Base-by-base conservation (phyloP, 1,140 invertebrate genomes). In the Ceratosolen fusciceps region DNA sequence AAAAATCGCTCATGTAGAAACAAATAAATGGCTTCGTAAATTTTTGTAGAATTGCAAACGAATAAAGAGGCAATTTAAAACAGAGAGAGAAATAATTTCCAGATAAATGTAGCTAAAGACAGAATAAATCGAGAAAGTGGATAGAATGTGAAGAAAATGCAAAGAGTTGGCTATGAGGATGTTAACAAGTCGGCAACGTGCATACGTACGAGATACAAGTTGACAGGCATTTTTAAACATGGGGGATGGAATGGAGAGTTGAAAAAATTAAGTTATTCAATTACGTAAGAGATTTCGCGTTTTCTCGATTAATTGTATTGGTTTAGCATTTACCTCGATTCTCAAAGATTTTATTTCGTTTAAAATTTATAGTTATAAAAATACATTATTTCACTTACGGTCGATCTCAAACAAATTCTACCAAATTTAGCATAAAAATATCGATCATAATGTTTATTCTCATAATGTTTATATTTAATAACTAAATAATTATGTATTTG, bases 101-200 rank as follows among this genome's bases (percentile, higher is more conserved):
- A 9, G 16, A 29, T 0, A n/a, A 10, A 9, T n/a, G 65, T n/a
- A 21, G 19, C 43, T 24, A 62, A 62, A 14, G 58, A 34, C 14
- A 65, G 21, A 9, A 67, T 67, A 67, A 67, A 67, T 67, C 39
- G 43, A 43, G 34, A 9, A 43, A 39, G n/a, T 34, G n/a, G n/a
- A n/a, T 9, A 34, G 34, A 62, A 21, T 26, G 34, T 14, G 0
- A 16, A 62, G 12, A 16, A 19, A 37, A 26, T 5, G 9, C 21
- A 58, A 21, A 12, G 34, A 16, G 43, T 12, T 24, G 39, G 16
- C n/a, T 14, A 24, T 70, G 49, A 49, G 49, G 67, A 70, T 26
- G 39, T 70, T 70, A 43, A 43, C 31, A 1, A 68, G 21, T 26
- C 2, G 39, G 39, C 67, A 70, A 19, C n/a, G 49, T 49, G n/a